Evolutionary conservation across 2,797 vertebrate species (phyloP).

Genomic region (Antrozous pallidus): DNA sequence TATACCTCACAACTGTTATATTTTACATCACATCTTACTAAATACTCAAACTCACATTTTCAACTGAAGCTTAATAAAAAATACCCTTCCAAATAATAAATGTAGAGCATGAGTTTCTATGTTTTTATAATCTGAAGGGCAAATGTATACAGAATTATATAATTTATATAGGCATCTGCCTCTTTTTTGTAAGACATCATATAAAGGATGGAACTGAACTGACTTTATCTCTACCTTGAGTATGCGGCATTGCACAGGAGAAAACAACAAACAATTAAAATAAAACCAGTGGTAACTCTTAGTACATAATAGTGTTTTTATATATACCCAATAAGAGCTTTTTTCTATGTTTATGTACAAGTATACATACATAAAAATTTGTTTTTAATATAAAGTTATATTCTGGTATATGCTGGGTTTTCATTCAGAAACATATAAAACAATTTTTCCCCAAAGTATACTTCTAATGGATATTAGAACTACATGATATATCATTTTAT

Average conservation of each 20-base stretch:
- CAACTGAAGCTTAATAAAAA: background rate
- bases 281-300: background rate
- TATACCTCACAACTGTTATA: background rate
- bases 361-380: background rate
- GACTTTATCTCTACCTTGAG: background rate
- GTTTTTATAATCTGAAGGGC: background rate
- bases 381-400: background rate
- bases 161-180: background rate
- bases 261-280: background rate
- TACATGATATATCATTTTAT: no score
- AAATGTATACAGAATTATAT: no score
- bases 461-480: background rate
- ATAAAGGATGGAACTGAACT: background rate
- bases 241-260: accelerated
- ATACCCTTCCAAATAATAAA: background rate
- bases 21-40: background rate
- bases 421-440: background rate
- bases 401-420: background rate
- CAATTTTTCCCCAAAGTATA: background rate
- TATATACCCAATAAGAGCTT: background rate
- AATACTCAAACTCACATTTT: background rate
- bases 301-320: background rate
- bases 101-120: background rate
- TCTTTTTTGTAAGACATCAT: background rate
- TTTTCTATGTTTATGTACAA: background rate